Evolutionary conservation across 2,888 invertebrate species (phyloP).

Genomic region (Lordiphosa fenestrarum): DNA sequence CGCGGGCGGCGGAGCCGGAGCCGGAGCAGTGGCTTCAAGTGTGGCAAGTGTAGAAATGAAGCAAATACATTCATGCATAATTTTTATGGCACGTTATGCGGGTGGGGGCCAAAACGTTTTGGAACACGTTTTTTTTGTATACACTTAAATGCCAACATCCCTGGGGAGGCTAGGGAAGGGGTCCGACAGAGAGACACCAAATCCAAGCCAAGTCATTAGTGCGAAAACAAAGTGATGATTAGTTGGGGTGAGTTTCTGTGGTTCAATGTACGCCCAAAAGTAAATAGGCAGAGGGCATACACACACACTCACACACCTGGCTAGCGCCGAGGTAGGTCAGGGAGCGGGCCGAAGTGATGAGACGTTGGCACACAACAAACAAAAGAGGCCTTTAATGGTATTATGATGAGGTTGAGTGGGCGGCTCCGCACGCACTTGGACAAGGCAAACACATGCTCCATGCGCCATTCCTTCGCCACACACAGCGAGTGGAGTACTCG

Average conservation of each 20-base stretch:
- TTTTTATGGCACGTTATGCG: slow-evolving; percentile 62
- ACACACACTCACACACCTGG: slow-evolving; percentile 28
- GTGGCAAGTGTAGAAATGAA: slow-evolving; percentile 39
- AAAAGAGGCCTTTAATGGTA: slow-evolving; percentile 22
- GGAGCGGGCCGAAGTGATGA: slow-evolving; percentile 34
- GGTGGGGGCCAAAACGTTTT: slow-evolving; percentile 69
- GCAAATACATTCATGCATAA: slow-evolving; percentile 75
- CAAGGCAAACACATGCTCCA: slow-evolving; percentile 17
- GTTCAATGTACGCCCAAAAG: slow-evolving; percentile 70
- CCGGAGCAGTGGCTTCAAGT: slow-evolving; percentile 2
- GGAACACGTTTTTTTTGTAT: slow-evolving; percentile 47
- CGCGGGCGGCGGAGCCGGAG: neutral
- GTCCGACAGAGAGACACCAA: slow-evolving; percentile 12
- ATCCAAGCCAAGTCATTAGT: slow-evolving; percentile 59
- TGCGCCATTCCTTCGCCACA: slow-evolving; percentile 19
- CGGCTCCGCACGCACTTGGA: slow-evolving; percentile 54
- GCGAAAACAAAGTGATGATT: slow-evolving; percentile 70
- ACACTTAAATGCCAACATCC: slow-evolving; percentile 48
- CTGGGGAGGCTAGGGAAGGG: slow-evolving; percentile 7
- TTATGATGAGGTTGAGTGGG: slow-evolving; percentile 6
- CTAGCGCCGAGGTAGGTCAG: slow-evolving; percentile 58
- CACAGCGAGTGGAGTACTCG: slow-evolving; percentile 14
- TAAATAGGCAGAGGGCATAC: slow-evolving; percentile 50
- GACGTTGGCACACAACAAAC: slow-evolving; percentile 41
- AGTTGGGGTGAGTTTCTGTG: slow-evolving; percentile 43